Base-by-base conservation (phyloP, 1,140 invertebrate genomes). In the Himalopsyche phryganea region DNA sequence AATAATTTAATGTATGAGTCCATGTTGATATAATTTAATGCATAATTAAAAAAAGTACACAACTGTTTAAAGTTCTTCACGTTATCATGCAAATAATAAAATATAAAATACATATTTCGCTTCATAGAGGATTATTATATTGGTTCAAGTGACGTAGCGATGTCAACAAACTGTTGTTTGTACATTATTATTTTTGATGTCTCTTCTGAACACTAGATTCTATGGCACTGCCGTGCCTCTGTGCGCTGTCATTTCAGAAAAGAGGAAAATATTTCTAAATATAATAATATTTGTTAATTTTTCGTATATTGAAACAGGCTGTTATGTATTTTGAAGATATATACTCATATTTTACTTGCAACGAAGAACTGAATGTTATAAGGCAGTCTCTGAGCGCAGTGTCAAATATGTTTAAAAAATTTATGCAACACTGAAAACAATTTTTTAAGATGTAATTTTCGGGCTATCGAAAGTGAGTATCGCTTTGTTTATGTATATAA, bases 391-490 rank as follows among this genome's bases (percentile, higher is more conserved):
- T 40, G 11, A 5, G 4, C 23, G 9, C n/a, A 50, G 46, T 50
- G 35, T 57, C 13, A 15, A 50, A 55, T 41, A 57, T 57, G 54
- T 57, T 57, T 57, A 57, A 9, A 28, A 28, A 28, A 28, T 28
- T 28, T 28, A 28, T 42, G 47, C 36, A 19, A 13, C 40, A 42
- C 47, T 35, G n/a, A 50, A 57, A 57, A 57, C 40, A 57, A 48
- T 57, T 57, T 42, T 50, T 48, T 41, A 57, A 57, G 23, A 57
- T 57, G 54, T 55, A 55, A 55, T 45, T 17, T 57, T 57, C 54
- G 54, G 38, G 54, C 54, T 57, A 19, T 15, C 42, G 9, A 45
- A 45, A 45, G 42, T 45, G 15, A 45, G 42, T 45, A 28, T 28
- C 3, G 23, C 23, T 28, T 28, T 28, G 9, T 28, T 28, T 28